Conservation (phyloP, 2,797 vertebrate species). For the Sebastes diploproa region DNA sequence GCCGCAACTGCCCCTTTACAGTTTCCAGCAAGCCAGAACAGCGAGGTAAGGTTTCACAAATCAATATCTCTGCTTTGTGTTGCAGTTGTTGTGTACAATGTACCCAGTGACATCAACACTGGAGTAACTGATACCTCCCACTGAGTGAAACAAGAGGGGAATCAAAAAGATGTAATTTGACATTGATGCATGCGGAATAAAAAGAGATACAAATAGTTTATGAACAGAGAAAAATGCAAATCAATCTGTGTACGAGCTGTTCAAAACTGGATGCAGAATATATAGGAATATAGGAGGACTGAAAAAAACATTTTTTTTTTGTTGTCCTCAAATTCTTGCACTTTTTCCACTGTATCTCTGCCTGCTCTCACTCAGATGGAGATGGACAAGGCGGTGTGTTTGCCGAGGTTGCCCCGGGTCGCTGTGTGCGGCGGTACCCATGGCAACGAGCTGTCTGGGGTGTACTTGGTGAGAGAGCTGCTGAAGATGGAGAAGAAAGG, state of each 20-base stretch:
- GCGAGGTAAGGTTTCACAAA: conserved; percentile 61
- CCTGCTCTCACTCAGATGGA: conserved; percentile 60
- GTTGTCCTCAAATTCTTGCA: not conserved
- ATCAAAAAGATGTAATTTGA: not conserved
- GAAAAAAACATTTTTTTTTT: not conserved
- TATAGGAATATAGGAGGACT: not conserved
- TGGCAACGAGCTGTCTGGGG: conserved; percentile 87
- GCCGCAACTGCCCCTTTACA: conserved; percentile 22
- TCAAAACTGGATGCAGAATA: not conserved
- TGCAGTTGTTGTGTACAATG: conserved; percentile 28
- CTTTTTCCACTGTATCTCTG: not conserved
- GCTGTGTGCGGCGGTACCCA: conserved; percentile 88
- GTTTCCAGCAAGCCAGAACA: conserved; percentile 36
- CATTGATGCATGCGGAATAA: not conserved
- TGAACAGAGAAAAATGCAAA: not conserved
- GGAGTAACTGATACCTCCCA: conserved; percentile 4
- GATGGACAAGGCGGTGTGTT: conserved; percentile 46
- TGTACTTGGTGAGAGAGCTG: conserved; percentile 82
- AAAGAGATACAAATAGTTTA: not conserved
- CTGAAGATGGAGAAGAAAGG: conserved; percentile 61
- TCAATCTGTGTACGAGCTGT: not conserved
- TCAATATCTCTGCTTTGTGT: conserved; percentile 39
- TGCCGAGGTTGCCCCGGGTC: conserved; percentile 76
- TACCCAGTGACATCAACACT: conserved; percentile 8
- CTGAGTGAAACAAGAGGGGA: not conserved